Evolutionary conservation across 2,888 invertebrate genomes (phyloP), one percentile per base, ranked within the genome.

Genomic region (Uloborus plumipes): DNA sequence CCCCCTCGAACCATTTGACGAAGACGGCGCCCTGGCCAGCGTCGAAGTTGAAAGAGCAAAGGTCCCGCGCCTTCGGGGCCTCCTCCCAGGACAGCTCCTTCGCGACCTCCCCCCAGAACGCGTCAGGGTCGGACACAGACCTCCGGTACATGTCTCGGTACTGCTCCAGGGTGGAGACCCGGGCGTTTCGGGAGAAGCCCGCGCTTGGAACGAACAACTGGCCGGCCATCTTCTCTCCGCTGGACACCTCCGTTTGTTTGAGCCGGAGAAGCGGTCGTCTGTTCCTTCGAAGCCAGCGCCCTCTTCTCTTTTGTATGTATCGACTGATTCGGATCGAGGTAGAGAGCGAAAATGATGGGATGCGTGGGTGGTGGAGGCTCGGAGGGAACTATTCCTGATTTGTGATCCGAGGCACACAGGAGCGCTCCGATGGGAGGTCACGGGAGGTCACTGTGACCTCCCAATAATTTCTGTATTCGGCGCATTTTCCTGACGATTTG

Each of bases 1-100:
- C 95, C 14, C 97, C 98, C 87, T 95, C 94, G 93, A 99, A 93
- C 95, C 97, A 99, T 89, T 95, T 96, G 64, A 96, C 94, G 87
- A 92, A 95, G 87, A 99, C 93, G 15, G 94, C 94, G 69, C 99
- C 99, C 89, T 96, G 94, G 85, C 92, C 92, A 67, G 94, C 89
- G 89, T 99, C 94, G 89, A 99, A 98, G 90, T 99, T 99, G 90
- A 94, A 98, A 16, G 94, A 93, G 87, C 95, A 91, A 88, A 97
- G 95, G 86, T 94, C 93, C 78, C 93, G 93, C 16, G 87, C 87
- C 76, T 85, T 93, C 77, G 85, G 94, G 92, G 69, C 39, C 2
- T 93, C 92, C 31, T 93, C 93, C 95, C 98, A 99, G 89, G 96
- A 93, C 88, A 99, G 97, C 88, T 97, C 94, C 86, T 94, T 93